Conservation (phyloP, 2,113 vertebrate species). For the Corythoichthys haematopterus region DNA sequence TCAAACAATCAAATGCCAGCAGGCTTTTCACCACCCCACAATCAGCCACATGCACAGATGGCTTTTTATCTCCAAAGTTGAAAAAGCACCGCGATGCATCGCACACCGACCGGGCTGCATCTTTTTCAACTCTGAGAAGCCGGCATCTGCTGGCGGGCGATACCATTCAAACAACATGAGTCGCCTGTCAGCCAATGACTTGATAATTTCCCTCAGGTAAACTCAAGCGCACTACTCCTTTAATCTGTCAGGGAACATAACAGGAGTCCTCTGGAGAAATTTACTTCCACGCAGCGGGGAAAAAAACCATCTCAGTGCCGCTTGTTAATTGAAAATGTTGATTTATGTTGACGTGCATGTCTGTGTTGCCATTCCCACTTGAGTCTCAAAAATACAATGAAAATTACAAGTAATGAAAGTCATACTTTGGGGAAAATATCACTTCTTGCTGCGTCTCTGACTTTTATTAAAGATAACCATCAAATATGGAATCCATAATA, state of each 20-base stretch:
- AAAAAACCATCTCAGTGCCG: conserved; percentile 12
- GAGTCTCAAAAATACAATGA: neutral
- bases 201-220: conserved; percentile 65
- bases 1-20: neutral
- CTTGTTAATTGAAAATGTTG: conserved; percentile 32
- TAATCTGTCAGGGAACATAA: conserved; percentile 52
- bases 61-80: conserved; percentile 8
- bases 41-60: neutral
- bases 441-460: neutral
- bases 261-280: conserved; percentile 42
- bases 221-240: conserved; percentile 33
- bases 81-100: conserved; percentile 18
- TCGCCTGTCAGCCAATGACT: conserved; percentile 52
- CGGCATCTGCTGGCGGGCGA: conserved; percentile 58
- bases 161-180: conserved; percentile 55
- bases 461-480: neutral
- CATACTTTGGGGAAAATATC: neutral
- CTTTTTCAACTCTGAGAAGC: conserved; percentile 33
- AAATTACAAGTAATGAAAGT: neutral
- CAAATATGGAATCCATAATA: neutral
- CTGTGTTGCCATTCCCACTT: neutral
- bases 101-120: conserved; percentile 11
- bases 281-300: conserved; percentile 25
- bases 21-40: conserved; percentile 3
- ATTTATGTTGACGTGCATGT: neutral